Percentiles rank a stretch among this genome's conserved stretches.
These are phyloP conservation scores for Caenorhabditis tropicalis DNA, from an alignment of 1,140 invertebrate species.

Conservation along the genomic window DNA sequence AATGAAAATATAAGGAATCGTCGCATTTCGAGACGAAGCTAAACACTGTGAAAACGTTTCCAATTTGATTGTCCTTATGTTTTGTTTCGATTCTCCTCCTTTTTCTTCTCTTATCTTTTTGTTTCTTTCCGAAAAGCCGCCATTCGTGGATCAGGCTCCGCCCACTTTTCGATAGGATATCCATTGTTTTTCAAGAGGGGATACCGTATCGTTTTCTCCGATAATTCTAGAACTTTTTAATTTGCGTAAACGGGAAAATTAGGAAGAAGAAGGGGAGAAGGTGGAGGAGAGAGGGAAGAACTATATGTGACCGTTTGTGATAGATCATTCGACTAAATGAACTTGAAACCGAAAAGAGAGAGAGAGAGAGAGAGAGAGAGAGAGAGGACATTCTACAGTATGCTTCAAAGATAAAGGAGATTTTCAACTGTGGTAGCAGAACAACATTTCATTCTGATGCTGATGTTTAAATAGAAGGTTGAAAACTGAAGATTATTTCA, in stretches of 20 bases:
- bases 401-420: neutral
- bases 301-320: neutral
- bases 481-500: no score
- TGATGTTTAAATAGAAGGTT: no score
- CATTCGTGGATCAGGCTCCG: conserved; percentile 10
- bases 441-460: no score
- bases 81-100: neutral
- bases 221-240: neutral
- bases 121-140: neutral
- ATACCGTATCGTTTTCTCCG: neutral
- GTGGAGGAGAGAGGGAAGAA: neutral
- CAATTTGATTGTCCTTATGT: conserved; percentile 14
- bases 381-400: neutral
- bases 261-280: no score
- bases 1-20: neutral
- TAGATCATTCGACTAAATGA: neutral
- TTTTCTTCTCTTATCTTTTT: neutral
- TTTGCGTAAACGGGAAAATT: neutral
- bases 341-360: neutral
- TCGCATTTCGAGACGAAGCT: neutral
- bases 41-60: neutral
- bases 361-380: neutral
- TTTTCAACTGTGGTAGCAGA: no score
- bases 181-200: conserved; percentile 4
- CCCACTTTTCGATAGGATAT: neutral